Base-by-base conservation (phyloP, 92 coral and sea anemone genomes). In the Desmophyllum pertusum region DNA sequence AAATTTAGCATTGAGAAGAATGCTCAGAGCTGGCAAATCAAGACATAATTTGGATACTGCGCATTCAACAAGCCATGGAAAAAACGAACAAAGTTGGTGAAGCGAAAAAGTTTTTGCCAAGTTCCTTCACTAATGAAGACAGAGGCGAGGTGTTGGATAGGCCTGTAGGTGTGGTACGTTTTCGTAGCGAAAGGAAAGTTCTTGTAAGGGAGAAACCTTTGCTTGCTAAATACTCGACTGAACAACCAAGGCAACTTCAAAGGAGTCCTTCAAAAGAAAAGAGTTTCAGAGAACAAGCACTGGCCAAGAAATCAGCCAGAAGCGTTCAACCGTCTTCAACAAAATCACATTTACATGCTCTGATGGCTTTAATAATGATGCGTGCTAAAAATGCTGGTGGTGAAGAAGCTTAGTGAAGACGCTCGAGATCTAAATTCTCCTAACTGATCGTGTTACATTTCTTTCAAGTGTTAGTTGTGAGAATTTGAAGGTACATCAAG, bases 361-460 rank as follows among this genome's bases (percentile, higher is more conserved):
- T 91, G 37, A 91, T 90, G 38, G 89, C 92, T 3, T 45, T 91
- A 29, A 84, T 81, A 11, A 61, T 92, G 42, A 74, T 81, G 41
- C 88, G 91, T 29, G 77, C 92, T 17, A 91, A 85, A 86, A 88
- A 81, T 62, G 94, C 94, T 48, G 74, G 72, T 30, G 88, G 79
- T 1, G 79, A 82, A 35, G 86, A 73, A 53, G 79, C 64, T 9
- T 13, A 48, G 4, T 65, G 61, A 67, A n/a, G 19, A 18, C 25
- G 33, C n/a, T 71, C 5, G n/a, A 71, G 1, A 23, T 40, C 3
- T 1, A 21, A 9, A 65, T 65, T 65, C 39, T 66, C 40, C 13
- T 13, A 33, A 1, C n/a, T 35, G 23, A 17, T 23, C 40, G 23
- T 35, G 3, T 66, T 15, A 33, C 19, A 35, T 59, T 59, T 59